These are phyloP conservation scores for Euzophera pinguis DNA, from an alignment of 2,888 invertebrate genomes.

Conservation along the genomic window DNA sequence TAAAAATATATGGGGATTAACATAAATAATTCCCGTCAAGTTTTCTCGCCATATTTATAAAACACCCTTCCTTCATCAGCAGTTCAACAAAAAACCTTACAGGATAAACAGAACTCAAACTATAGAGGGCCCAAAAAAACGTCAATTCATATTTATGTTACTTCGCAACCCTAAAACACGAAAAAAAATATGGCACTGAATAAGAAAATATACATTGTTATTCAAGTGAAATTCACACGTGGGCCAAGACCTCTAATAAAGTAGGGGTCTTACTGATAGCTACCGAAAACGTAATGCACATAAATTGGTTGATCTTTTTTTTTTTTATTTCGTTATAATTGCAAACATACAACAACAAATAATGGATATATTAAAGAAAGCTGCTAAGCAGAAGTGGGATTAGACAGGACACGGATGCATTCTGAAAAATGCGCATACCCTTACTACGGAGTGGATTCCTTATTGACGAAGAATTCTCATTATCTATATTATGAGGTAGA, in stretches of 20 bases:
- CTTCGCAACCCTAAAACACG: conserved; percentile 12
- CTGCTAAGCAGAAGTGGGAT: too few species aligned
- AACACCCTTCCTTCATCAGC: background rate
- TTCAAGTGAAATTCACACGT: conserved; percentile 27
- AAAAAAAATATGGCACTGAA: conserved; percentile 21
- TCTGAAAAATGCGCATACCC: too few species aligned
- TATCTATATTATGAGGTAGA: too few species aligned
- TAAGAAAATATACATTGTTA: conserved; percentile 26
- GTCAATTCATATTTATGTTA: conserved; percentile 16
- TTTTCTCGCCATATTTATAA: background rate
- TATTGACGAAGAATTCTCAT: too few species aligned
- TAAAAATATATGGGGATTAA: background rate
- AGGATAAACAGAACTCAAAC: conserved; percentile 11
- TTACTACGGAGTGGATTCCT: too few species aligned
- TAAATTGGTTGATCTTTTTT: too few species aligned
- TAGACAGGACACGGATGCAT: too few species aligned
- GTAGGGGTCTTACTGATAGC: background rate
- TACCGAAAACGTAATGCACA: too few species aligned
- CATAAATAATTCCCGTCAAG: conserved; percentile 2
- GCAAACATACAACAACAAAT: too few species aligned
- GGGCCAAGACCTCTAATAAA: conserved; percentile 14
- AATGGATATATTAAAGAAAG: too few species aligned
- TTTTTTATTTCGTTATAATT: too few species aligned
- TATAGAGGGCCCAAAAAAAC: conserved; percentile 8
- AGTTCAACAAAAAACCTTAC: conserved; percentile 7